Percentiles rank a stretch among this genome's conserved stretches.
Evolutionary conservation across 2,113 vertebrate species (phyloP).

Genomic region (Ammospiza caudacuta): DNA sequence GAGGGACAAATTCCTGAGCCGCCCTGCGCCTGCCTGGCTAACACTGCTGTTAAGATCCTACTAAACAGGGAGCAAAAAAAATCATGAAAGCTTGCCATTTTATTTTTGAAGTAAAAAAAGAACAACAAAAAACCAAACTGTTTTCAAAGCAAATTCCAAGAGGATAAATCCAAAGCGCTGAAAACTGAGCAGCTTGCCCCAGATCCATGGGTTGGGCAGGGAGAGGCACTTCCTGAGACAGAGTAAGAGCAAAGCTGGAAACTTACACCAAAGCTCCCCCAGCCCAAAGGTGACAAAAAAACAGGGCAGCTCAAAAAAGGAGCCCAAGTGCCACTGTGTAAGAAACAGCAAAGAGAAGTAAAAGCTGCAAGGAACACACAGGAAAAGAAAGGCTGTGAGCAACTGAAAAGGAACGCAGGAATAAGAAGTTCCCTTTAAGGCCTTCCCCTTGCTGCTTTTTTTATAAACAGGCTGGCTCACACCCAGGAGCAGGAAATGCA

Average conservation of each 20-base stretch:
- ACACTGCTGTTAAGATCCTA: neutral
- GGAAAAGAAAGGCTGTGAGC: neutral
- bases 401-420: neutral
- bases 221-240: neutral
- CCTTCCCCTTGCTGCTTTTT: neutral
- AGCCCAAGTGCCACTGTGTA: accelerated
- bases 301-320: neutral
- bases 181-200: neutral
- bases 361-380: neutral
- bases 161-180: neutral
- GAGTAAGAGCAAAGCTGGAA: neutral
- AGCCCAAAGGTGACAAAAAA: neutral
- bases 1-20: conserved; percentile 46
- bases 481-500: conserved; percentile 45
- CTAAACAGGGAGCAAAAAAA: neutral
- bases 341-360: neutral
- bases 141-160: neutral
- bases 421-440: conserved; percentile 49
- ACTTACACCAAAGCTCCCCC: neutral
- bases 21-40: neutral
- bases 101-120: neutral
- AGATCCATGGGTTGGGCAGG: neutral
- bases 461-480: conserved; percentile 12
- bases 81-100: neutral
- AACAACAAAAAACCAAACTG: neutral